These are phyloP conservation scores for Drosophila emarginata DNA, from an alignment of 2,888 invertebrate species.

Conservation along the genomic window DNA sequence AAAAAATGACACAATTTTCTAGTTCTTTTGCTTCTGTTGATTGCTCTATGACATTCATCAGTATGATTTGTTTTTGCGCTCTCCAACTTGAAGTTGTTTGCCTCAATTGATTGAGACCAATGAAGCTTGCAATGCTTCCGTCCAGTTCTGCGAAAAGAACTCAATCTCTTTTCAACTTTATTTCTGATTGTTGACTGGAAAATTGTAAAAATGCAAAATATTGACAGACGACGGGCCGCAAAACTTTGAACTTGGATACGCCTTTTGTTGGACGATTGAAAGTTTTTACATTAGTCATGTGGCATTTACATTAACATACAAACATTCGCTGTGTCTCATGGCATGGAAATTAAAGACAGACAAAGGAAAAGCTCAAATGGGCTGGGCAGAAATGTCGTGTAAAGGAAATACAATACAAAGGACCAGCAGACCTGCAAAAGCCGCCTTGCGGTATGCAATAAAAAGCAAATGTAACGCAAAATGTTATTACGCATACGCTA, in stretches of 20 bases:
- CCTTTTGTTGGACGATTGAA: constrained; percentile 68
- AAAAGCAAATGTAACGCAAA: constrained; percentile 77
- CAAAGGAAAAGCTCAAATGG: constrained; percentile 35
- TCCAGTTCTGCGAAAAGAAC: constrained; percentile 14
- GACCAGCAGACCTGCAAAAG: constrained; percentile 27
- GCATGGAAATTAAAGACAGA: constrained; percentile 61
- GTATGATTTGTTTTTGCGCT: constrained; percentile 20
- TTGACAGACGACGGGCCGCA: constrained; percentile 34
- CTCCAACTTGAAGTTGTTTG: not conserved
- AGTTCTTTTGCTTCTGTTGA: constrained; percentile 37
- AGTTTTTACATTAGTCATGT: constrained; percentile 71
- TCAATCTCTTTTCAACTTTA: not conserved
- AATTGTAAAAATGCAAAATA: constrained; percentile 55
- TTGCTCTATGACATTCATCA: constrained; percentile 44
- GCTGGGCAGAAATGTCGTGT: constrained; percentile 34
- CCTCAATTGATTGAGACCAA: constrained; percentile 25
- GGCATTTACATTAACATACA: constrained; percentile 48
- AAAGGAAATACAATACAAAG: constrained; percentile 32
- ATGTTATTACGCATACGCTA: constrained; percentile 74
- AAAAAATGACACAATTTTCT: constrained; percentile 69
- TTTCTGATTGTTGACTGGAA: not conserved
- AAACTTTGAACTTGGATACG: constrained; percentile 10
- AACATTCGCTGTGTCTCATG: constrained; percentile 64
- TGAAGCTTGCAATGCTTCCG: constrained; percentile 25
- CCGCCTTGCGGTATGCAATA: constrained; percentile 76